phyloP scores from a whole-genome alignment of 2,888 invertebrate genomes.

The Stegana nigrithorax region DNA sequence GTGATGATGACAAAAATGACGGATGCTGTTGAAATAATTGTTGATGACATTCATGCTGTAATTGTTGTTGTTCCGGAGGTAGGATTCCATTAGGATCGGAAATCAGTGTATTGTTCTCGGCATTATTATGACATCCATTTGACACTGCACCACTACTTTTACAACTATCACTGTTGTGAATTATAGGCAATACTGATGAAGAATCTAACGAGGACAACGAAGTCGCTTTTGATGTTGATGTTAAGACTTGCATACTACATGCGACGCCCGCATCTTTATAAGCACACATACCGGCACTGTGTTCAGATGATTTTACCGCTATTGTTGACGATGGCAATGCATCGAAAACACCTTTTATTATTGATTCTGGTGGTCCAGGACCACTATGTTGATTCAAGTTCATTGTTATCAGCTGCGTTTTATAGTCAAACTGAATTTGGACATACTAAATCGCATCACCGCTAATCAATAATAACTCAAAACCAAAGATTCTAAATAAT shows the following conservation, averaged over 20 bases:
- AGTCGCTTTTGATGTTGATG: background rate
- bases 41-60: conserved; percentile 8
- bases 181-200: no score
- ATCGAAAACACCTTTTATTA: conserved; percentile 37
- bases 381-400: conserved; percentile 68
- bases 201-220: background rate
- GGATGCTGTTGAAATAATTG: conserved; percentile 22
- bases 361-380: conserved; percentile 64
- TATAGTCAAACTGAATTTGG: conserved; percentile 33
- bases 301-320: conserved; percentile 2
- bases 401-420: conserved; percentile 67
- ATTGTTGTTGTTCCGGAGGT: conserved; percentile 13
- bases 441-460: conserved; percentile 29
- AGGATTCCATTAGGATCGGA: conserved; percentile 19
- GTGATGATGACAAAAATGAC: background rate
- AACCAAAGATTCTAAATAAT: no score
- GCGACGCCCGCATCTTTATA: conserved; percentile 3
- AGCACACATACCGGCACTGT: conserved; percentile 35
- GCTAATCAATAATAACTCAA: background rate
- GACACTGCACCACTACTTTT: conserved; percentile 1
- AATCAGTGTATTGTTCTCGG: background rate
- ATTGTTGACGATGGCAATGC: conserved; percentile 20
- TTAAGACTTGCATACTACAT: background rate
- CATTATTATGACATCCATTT: conserved; percentile 10
- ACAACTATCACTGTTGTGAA: background rate